These are phyloP conservation scores for Channa argus DNA, from an alignment of 2,113 vertebrate genomes.

Conservation along the genomic window DNA sequence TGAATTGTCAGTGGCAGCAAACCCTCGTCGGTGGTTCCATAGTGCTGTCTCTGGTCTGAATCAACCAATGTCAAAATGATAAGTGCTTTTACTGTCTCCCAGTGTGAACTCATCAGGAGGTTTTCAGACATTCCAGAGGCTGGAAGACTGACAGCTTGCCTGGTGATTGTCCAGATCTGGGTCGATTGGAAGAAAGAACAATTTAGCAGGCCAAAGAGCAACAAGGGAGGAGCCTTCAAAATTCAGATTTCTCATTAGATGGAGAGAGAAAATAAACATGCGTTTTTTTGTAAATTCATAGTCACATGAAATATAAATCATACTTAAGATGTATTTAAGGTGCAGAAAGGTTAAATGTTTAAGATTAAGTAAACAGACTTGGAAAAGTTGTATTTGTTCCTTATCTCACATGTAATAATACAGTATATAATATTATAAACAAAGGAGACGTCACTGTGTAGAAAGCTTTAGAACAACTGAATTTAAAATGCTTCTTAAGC, in stretches of 20 bases:
- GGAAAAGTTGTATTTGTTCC: background rate
- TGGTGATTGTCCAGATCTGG: constrained; percentile 75
- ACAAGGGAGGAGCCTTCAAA: constrained; percentile 55
- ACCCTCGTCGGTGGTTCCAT: constrained; percentile 1
- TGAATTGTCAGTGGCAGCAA: constrained; percentile 18
- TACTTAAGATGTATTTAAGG: constrained; percentile 2
- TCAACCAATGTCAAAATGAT: constrained; percentile 61
- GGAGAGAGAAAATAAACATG: constrained; percentile 1
- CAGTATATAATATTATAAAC: constrained; percentile 14
- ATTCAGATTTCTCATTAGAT: constrained; percentile 49
- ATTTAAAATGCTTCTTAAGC: constrained; percentile 44
- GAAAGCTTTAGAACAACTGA: constrained; percentile 32
- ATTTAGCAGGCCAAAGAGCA: constrained; percentile 64
- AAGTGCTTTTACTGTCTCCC: constrained; percentile 49
- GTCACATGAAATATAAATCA: constrained; percentile 28
- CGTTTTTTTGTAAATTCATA: background rate
- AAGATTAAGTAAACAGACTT: background rate
- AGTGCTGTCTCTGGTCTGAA: constrained; percentile 51
- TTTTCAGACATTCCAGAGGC: constrained; percentile 73
- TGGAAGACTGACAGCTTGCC: constrained; percentile 75
- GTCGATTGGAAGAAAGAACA: constrained; percentile 55
- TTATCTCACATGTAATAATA: background rate
- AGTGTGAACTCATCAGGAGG: constrained; percentile 57
- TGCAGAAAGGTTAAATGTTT: background rate
- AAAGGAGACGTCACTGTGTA: background rate